Base-by-base conservation (phyloP, 2,888 invertebrate genomes). In the Arge pagana region DNA sequence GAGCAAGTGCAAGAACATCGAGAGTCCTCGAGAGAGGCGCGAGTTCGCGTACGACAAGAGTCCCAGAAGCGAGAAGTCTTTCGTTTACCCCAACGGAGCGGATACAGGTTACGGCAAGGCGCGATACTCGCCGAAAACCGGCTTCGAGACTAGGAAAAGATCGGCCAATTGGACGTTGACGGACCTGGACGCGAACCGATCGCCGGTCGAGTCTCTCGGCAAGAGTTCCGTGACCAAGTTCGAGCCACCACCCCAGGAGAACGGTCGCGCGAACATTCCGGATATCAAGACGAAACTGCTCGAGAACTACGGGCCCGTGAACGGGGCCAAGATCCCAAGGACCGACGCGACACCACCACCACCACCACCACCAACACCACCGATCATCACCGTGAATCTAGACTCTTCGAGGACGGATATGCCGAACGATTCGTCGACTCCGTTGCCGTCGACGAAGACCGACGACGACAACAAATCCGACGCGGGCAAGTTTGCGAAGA, bases 321-420 rank as follows among this genome's bases (percentile, higher is more conserved):
- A 63, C 21, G 62, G 62, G 4, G 39, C 48, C 1, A 61, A 59
- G 21, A 4, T 55, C 6, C n/a, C n/a, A n/a, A 56, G 52, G 5
- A 13, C 50, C 4, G 61, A 62, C 4, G 8, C 6, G 7, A 16
- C 23, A 4, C 54, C 60, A 3, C n/a, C n/a, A n/a, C n/a, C n/a
- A 10, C 7, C 21, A 19, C 28, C 8, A 10, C 7, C 21, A 19
- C 28, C 8, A 26, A 33, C 23, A 7, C 23, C 45, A 6, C 54
- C 59, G 13, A 54, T 59, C 2, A 57, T 57, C 21, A 48, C 58
- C n/a, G 50, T 61, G 21, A 66, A 64, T 45, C 18, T 62, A 48
- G 67, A 69, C 41, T 58, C 62, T 41, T 59, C 65, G 45, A 68
- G 60, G 48, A 58, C 54, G 35, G 64, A 70, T 55, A 61, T 61